Evolutionary conservation across 2,888 invertebrate species (phyloP).

Genomic region (Esperia sulphurella): DNA sequence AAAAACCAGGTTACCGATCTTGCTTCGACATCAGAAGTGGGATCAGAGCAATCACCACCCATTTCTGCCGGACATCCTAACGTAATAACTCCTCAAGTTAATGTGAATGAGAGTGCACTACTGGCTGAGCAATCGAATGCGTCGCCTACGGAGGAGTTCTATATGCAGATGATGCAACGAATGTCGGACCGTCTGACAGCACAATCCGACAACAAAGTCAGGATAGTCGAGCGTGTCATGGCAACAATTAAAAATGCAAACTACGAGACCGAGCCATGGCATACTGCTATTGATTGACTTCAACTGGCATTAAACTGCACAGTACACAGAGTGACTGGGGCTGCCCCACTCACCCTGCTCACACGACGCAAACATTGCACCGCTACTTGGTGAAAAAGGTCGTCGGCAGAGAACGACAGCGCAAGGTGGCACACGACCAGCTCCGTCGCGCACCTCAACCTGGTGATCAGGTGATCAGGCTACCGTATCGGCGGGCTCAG

Average conservation of each 20-base stretch:
- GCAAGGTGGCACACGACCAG: conserved; percentile 22
- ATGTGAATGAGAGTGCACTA: background rate
- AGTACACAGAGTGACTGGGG: conserved; percentile 14
- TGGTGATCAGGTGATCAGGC: conserved; percentile 10
- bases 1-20: too few species aligned
- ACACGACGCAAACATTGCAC: conserved; percentile 17
- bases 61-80: conserved; percentile 8
- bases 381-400: conserved; percentile 19
- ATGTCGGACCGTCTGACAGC: conserved; percentile 20
- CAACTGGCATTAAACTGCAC: conserved; percentile 25
- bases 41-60: conserved; percentile 2
- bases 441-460: conserved; percentile 17
- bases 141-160: conserved; percentile 15
- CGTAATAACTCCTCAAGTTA: background rate
- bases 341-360: conserved; percentile 17
- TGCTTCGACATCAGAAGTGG: conserved; percentile 11
- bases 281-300: conserved; percentile 15
- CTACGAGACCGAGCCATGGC: conserved; percentile 21
- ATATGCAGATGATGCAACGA: conserved; percentile 21
- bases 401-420: conserved; percentile 15
- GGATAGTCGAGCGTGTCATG: conserved; percentile 19
- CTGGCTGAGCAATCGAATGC: conserved; percentile 1
- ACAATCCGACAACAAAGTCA: conserved; percentile 7
- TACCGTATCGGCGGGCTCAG: conserved; percentile 6
- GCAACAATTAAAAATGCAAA: conserved; percentile 16